Conservation (phyloP, 2,113 vertebrate species). For the Silurus glanis region DNA sequence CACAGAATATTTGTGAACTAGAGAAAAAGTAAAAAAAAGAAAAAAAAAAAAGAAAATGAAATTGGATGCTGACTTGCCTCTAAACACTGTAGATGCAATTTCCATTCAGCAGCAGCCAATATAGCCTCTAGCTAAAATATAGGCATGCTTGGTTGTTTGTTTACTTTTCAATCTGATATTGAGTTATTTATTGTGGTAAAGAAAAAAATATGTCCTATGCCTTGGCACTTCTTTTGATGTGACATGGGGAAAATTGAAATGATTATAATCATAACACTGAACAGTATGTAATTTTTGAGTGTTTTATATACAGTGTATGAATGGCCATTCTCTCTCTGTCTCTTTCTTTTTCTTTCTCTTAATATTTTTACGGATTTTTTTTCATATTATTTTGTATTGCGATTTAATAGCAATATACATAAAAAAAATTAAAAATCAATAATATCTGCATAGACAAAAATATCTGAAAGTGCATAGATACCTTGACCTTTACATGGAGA, state of each 20-base stretch:
- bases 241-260: constrained; percentile 19
- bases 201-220: constrained; percentile 1
- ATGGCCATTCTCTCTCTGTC: not conserved
- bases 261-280: constrained; percentile 27
- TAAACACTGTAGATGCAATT: constrained; percentile 27
- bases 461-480: not conserved
- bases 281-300: not conserved
- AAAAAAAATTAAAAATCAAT: not conserved
- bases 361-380: no score
- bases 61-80: constrained; percentile 29
- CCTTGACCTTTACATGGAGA: not conserved
- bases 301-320: not conserved
- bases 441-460: not conserved
- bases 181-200: constrained; percentile 34
- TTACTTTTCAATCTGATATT: constrained; percentile 29
- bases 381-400: not conserved
- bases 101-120: constrained; percentile 30
- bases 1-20: constrained; percentile 30
- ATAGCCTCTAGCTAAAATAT: constrained; percentile 18
- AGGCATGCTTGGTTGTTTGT: constrained; percentile 15
- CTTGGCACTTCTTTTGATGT: constrained; percentile 6
- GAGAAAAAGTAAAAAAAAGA: not conserved
- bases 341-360: not conserved
- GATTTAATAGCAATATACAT: not conserved
- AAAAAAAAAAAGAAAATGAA: not conserved